phyloP scores from a whole-genome alignment of 2,797 vertebrate species.

The Mormyrops attenuatus region DNA sequence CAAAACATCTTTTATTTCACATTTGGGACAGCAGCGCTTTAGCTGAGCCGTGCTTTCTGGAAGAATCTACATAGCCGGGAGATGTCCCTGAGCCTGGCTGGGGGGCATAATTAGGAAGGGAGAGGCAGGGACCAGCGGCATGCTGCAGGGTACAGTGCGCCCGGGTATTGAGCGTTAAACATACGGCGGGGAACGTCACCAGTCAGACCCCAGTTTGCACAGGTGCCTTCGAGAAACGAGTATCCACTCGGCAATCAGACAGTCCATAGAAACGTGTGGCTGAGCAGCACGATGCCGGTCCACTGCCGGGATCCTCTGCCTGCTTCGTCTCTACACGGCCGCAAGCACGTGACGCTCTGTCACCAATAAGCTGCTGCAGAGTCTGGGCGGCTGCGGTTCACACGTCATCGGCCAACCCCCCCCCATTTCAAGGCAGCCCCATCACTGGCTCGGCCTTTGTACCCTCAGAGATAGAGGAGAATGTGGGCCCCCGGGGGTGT shows the following conservation, averaged over 20 bases:
- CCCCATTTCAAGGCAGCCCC: neutral
- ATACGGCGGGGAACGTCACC: neutral
- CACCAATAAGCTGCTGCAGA: neutral
- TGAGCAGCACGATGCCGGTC: neutral
- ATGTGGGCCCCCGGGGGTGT: neutral
- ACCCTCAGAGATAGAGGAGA: neutral
- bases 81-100: neutral
- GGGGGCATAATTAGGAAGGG: constrained; percentile 34
- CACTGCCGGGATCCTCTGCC: neutral
- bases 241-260: neutral
- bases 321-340: neutral
- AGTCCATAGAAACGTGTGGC: neutral
- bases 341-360: neutral
- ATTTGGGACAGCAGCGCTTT: neutral
- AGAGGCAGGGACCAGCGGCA: neutral
- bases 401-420: neutral
- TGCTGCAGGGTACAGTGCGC: neutral
- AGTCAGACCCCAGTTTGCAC: neutral
- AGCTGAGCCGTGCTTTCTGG: neutral
- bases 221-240: neutral
- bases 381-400: neutral
- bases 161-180: neutral
- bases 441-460: neutral
- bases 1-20: neutral
- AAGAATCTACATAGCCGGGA: neutral